Evolutionary conservation across 2,113 vertebrate species (phyloP).

Genomic region (Actenoides hombroni): DNA sequence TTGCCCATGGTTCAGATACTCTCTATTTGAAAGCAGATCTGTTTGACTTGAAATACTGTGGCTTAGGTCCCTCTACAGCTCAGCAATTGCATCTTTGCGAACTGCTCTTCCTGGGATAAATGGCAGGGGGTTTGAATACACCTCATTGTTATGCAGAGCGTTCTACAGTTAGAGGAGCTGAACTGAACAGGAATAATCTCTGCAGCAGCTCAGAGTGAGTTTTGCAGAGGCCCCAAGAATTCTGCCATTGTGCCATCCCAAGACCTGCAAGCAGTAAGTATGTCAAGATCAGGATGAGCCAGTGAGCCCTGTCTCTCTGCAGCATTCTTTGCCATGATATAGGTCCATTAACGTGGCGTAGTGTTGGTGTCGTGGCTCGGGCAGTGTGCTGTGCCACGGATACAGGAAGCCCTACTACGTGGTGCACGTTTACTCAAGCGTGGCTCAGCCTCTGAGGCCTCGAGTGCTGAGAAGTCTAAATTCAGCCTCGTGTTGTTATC

Average conservation of each 20-base stretch:
- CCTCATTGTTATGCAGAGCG: not conserved
- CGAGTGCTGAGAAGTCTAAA: not conserved
- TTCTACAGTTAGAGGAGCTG: not conserved
- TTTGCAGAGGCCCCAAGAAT: not conserved
- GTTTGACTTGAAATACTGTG: not conserved
- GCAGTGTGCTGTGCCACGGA: not conserved
- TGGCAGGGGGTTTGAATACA: not conserved
- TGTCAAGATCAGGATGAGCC: not conserved
- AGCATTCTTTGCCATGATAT: rapidly evolving
- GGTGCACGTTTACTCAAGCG: not conserved
- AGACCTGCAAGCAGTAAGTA: rapidly evolving
- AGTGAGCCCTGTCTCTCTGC: not conserved
- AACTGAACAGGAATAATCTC: not conserved
- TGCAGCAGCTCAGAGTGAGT: not conserved
- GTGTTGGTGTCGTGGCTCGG: not conserved
- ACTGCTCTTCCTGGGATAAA: not conserved
- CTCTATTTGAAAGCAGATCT: not conserved
- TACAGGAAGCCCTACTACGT: rapidly evolving
- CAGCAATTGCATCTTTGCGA: not conserved
- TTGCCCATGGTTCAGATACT: not conserved
- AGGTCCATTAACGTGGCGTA: rapidly evolving
- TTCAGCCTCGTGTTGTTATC: not conserved
- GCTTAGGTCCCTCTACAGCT: not conserved
- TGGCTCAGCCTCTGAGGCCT: not conserved
- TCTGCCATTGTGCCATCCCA: rapidly evolving